Evolutionary conservation across 1,140 invertebrate genomes (phyloP).

Genomic region (Halesus radiatus): DNA sequence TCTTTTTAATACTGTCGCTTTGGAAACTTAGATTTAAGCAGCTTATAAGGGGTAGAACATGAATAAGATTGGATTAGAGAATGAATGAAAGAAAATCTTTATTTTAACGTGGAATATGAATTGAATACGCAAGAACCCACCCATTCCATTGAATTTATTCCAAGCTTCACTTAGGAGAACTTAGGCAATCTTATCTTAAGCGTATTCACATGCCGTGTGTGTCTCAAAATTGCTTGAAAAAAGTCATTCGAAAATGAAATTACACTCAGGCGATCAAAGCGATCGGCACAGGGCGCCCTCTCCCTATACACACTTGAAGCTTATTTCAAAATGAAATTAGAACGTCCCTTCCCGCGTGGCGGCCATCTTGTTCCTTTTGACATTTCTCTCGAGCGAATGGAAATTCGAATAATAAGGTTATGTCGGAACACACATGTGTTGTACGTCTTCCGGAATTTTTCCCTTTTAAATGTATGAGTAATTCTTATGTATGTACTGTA

Average conservation of each 20-base stretch:
- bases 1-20: too few species aligned
- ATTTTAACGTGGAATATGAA: too few species aligned
- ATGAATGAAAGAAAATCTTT: too few species aligned
- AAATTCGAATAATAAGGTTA: constrained; percentile 46
- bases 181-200: constrained; percentile 3
- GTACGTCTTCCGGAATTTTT: not conserved
- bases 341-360: constrained; percentile 43
- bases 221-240: constrained; percentile 33
- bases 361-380: constrained; percentile 46
- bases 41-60: too few species aligned
- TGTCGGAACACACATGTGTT: not conserved
- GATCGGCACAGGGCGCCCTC: constrained; percentile 9
- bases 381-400: constrained; percentile 40
- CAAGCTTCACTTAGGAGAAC: too few species aligned
- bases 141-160: too few species aligned
- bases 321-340: constrained; percentile 57
- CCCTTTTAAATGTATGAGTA: too few species aligned
- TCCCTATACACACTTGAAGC: constrained; percentile 43
- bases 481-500: too few species aligned
- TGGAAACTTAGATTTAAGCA: too few species aligned
- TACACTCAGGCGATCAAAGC: constrained; percentile 56
- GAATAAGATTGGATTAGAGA: too few species aligned
- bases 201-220: not conserved
- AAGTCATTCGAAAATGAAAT: constrained; percentile 51
- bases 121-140: too few species aligned